Base-by-base conservation (phyloP, 2,113 vertebrate species). In the Ammodramus savannarum region DNA sequence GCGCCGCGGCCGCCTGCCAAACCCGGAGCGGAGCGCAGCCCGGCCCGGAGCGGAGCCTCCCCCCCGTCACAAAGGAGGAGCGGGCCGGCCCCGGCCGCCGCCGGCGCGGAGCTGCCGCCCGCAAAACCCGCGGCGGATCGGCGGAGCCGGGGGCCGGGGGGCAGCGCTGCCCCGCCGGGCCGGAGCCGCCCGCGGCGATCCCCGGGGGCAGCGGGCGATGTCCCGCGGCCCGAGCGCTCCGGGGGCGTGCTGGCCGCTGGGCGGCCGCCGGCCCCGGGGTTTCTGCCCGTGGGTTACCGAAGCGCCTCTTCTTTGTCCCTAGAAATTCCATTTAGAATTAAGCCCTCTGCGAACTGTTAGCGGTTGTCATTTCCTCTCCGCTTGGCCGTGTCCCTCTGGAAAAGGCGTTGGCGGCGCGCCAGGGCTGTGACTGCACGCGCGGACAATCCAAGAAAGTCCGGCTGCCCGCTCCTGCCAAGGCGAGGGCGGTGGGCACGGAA, bases 281-380 rank as follows among this genome's bases (percentile, higher is more conserved):
- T 63, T 46, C 6, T 5, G 90, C 59, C 88, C 34, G 55, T 13
- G 80, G 66, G 86, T 72, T 81, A 84, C 34, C 22, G 11, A 32
- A 85, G 61, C 29, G n/a, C 89, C 77, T 89, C 89, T 80, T 71
- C 95, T 95, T 95, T 92, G 93, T 97, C 84, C 95, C 87, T 94
- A 85, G 93, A 95, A 94, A 95, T 97, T 72, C 95, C 94, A 89
- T 85, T 89, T 91, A 85, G 91, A 95, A 89, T 95, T 92, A 87
- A 73, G 74, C 73, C 87, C 71, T 83, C 69, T 34, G 76, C 69
- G 48, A 93, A 92, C 89, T 95, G 63, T 89, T 72, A 76, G 90
- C 85, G 71, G 63, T 66, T 96, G 91, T 92, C 96, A 93, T 95
- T 95, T 96, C 94, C 94, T 95, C 87, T 85, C 91, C 18, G 62